Base-by-base conservation (phyloP, 1,140 invertebrate genomes). In the Meloidogyne floridensis region DNA sequence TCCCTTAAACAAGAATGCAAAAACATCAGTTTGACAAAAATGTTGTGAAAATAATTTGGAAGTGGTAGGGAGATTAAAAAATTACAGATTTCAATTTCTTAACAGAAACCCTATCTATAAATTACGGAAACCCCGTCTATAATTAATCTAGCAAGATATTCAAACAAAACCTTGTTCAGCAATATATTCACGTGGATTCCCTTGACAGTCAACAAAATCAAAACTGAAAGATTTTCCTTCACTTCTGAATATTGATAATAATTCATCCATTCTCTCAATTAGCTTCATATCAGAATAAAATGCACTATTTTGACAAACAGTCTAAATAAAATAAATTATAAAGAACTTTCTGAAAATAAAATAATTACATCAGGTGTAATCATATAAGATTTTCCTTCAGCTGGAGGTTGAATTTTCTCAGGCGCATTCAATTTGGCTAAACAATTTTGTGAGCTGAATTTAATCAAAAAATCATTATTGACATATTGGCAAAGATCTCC, bases 361-460 rank as follows among this genome's bases (percentile, higher is more conserved):
- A 32, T 32, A 7, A 18, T 0, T 6, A 79, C 77, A 42, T 86
- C 86, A 32, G 78, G 20, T 2, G 86, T 77, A 56, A 86, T 87
- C 18, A 86, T 72, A 75, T 86, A 86, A 20, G 86, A 86, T 42
- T 80, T 87, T n/a, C 80, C 84, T 15, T 84, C 32, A 10, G 78
- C 54, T 8, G 87, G 81, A 9, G 85, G 82, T 47, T 59, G 56
- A 42, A 56, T 15, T 13, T 70, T 69, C 42, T 72, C 18, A 54
- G 42, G 9, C 77, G 86, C 73, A 71, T 82, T 81, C 10, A 86
- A 65, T 69, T 87, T 87, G 13, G 87, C 86, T 15, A 86, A 59
- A 77, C 86, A 87, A 56, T 77, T 84, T 69, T 86, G 86, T 15
- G 85, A 78, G 42, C 76, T 80, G 10, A 88, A 83, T 43, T 84